Evolutionary conservation across 2,797 vertebrate genomes (phyloP), one percentile per base, ranked within the genome.

Genomic region (Pogoniulus pusillus): DNA sequence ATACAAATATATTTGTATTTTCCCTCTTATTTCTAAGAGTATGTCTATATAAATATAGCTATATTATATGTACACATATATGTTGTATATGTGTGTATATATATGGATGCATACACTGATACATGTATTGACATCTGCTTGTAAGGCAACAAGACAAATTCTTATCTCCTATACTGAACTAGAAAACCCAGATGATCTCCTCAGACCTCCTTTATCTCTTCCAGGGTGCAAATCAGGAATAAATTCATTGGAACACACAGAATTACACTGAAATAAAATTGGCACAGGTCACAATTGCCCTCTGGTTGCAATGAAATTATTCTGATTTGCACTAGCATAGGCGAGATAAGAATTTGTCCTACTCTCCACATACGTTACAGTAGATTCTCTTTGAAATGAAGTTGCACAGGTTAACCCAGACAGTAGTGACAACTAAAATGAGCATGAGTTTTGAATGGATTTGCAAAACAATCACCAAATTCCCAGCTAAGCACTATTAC

Each of bases 371-470:
- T 39, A 60, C 1, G 15, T 94, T 95, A 92, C 94, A 95, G 95
- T 96, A 94, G 95, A 96, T 94, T 96, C 93, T 95, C 93, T 95
- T 96, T 96, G 93, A 96, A 95, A 95, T 94, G 86, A 95, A 94
- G 93, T 95, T 94, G 86, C 78, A 41, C 83, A 93, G 80, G 89
- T 83, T 95, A 93, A 94, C 88, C 89, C 83, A 88, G 87, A 94
- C 95, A 87, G 91, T 96, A 94, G 89, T 91, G 93, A 96, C 57
- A 87, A 37, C 71, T 70, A 92, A 93, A 95, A 90, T 0, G 12
- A 84, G 75, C 83, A 51, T 51, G 75, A 91, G 19, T 60, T 84
- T 79, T 83, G 27, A 32, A 86, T 17, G 53, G 37, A 89, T 75
- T 90, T 87, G 60, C 54, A 63, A 60, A 93, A 29, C 78, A 51